A percentile compares a stretch with the other conserved stretches of the same genome.
These are phyloP conservation scores for Serranus cabrilla DNA, from an alignment of 2,797 vertebrate genomes.

Conservation along the genomic window DNA sequence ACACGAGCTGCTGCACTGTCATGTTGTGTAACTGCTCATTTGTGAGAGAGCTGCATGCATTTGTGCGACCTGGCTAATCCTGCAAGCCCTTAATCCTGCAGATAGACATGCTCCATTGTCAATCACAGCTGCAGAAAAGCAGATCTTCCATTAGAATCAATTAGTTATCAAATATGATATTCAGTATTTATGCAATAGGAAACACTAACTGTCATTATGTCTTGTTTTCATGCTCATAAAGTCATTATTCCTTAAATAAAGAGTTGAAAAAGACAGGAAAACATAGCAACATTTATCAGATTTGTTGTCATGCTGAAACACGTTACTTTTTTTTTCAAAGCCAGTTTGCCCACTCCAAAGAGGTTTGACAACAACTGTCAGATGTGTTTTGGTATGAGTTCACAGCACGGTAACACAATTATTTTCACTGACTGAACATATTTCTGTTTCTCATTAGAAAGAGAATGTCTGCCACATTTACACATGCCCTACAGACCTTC, in stretches of 20 bases:
- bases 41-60: conserved; percentile 49
- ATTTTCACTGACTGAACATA: neutral
- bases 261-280: neutral
- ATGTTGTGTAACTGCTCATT: conserved; percentile 70
- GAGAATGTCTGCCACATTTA: neutral
- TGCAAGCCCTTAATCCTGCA: conserved; percentile 78
- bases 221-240: neutral
- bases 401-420: neutral
- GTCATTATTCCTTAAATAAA: neutral
- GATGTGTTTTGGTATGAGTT: neutral
- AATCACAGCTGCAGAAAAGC: neutral
- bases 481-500: neutral
- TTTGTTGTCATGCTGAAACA: conserved; percentile 27
- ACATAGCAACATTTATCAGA: neutral
- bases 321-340: conserved; percentile 10
- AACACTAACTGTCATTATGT: neutral
- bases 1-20: conserved; percentile 41
- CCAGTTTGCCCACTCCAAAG: conserved; percentile 7
- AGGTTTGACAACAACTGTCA: conserved; percentile 6
- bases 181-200: neutral
- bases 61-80: conserved; percentile 70
- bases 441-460: neutral
- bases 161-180: neutral
- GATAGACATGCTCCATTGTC: conserved; percentile 47
- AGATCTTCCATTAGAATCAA: neutral